These are phyloP conservation scores for Aegypius monachus DNA, from an alignment of 2,113 vertebrate genomes.

Conservation along the genomic window DNA sequence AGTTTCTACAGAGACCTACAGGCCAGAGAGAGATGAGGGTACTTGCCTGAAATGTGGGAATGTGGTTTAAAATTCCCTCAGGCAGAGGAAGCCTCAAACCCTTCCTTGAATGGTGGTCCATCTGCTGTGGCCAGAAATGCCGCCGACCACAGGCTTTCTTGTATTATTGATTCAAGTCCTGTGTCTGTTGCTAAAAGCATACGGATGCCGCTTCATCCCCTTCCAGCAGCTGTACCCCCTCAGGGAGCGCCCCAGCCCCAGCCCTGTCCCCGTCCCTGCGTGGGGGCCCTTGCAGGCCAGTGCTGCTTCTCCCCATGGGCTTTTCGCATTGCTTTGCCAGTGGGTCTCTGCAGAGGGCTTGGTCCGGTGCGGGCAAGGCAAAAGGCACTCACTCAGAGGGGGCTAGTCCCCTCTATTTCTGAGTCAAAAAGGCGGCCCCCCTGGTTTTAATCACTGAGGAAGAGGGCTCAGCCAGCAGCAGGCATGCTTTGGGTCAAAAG, in stretches of 20 bases:
- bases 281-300: background rate
- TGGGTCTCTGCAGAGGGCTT: background rate
- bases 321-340: background rate
- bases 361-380: background rate
- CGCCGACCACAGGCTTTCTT: conserved; percentile 52
- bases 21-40: conserved; percentile 38
- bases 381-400: background rate
- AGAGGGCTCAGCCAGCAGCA: background rate
- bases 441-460: background rate
- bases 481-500: background rate
- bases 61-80: conserved; percentile 65
- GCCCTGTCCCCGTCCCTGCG: background rate
- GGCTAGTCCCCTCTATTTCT: background rate
- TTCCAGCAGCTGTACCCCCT: conserved; percentile 8
- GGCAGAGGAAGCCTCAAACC: conserved; percentile 69
- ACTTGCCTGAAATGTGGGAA: conserved; percentile 58
- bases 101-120: conserved; percentile 69
- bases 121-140: conserved; percentile 65
- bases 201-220: background rate
- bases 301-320: background rate
- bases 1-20: conserved; percentile 33
- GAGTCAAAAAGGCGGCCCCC: background rate
- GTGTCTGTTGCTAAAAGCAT: conserved; percentile 49
- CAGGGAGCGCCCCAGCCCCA: background rate
- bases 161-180: conserved; percentile 65